Evolutionary conservation across 2,888 invertebrate genomes (phyloP).

Genomic region (Hoplodrina blanda): DNA sequence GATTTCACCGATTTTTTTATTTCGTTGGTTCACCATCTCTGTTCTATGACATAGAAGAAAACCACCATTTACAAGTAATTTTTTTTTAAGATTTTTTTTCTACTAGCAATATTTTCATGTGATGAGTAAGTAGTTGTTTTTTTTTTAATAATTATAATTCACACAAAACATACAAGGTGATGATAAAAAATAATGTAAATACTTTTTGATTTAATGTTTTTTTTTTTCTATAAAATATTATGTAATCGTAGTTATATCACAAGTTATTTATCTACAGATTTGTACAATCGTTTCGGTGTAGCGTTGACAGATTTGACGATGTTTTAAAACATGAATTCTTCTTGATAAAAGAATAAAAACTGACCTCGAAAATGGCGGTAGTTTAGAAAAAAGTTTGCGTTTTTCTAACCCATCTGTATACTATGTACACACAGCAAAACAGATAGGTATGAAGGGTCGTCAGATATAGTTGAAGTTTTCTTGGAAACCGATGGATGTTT

Average conservation of each 20-base stretch:
- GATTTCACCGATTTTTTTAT: too few species aligned
- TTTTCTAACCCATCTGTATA: too few species aligned
- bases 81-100: background rate
- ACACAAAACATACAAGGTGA: conserved; percentile 59
- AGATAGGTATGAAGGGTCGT: too few species aligned
- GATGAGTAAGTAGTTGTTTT: too few species aligned
- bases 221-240: conserved; percentile 43
- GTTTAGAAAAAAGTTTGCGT: too few species aligned
- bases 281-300: conserved; percentile 42
- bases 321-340: background rate
- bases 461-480: too few species aligned
- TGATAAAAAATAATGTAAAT: conserved; percentile 56
- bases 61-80: background rate
- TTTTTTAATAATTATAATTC: conserved; percentile 10
- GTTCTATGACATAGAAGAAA: background rate
- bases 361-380: too few species aligned
- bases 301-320: conserved; percentile 28
- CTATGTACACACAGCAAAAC: too few species aligned
- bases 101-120: background rate
- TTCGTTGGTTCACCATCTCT: too few species aligned
- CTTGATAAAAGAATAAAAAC: too few species aligned
- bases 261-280: conserved; percentile 56
- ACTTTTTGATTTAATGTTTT: conserved; percentile 55
- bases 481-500: too few species aligned
- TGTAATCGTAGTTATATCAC: conserved; percentile 59